These are phyloP conservation scores for Eptatretus atami DNA, from an alignment of 2,797 vertebrate genomes.

Conservation along the genomic window DNA sequence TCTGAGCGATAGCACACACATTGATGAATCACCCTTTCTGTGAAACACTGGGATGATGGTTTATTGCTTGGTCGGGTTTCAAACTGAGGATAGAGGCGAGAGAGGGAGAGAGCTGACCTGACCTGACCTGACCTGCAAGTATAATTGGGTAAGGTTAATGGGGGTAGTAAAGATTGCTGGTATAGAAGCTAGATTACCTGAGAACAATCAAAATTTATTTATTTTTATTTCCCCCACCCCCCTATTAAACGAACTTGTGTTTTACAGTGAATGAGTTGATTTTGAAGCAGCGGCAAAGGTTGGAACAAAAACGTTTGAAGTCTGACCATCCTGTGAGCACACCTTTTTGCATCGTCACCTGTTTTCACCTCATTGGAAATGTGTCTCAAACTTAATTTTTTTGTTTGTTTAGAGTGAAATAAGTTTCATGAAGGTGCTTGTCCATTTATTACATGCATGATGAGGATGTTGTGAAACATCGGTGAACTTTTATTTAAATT, in stretches of 20 bases:
- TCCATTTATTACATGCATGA: not conserved
- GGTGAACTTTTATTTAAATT: no score
- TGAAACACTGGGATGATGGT: no score
- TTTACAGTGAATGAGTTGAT: conserved; percentile 80
- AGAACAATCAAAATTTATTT: no score
- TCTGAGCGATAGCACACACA: no score
- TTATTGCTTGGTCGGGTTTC: no score
- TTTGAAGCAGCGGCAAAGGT: conserved; percentile 95
- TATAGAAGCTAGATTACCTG: no score
- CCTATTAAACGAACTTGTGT: conserved; percentile 5
- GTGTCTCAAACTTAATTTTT: conserved; percentile 8
- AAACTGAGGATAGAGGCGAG: no score
- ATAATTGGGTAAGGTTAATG: no score
- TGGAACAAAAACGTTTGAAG: conserved; percentile 78
- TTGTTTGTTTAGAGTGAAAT: conserved; percentile 8
- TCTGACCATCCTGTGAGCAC: conserved; percentile 81
- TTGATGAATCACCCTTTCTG: no score
- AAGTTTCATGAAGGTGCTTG: conserved; percentile 1
- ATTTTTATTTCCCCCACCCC: conserved; percentile 5
- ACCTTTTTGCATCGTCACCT: conserved; percentile 16
- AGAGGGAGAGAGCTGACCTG: no score
- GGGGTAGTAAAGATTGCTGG: no score
- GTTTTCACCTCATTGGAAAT: conserved; percentile 17
- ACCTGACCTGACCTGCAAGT: no score
- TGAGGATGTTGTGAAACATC: not conserved